A percentile compares a stretch with the other conserved stretches of the same genome.
Evolutionary conservation across 2,888 invertebrate genomes (phyloP).

Genomic region (Congeria kusceri): DNA sequence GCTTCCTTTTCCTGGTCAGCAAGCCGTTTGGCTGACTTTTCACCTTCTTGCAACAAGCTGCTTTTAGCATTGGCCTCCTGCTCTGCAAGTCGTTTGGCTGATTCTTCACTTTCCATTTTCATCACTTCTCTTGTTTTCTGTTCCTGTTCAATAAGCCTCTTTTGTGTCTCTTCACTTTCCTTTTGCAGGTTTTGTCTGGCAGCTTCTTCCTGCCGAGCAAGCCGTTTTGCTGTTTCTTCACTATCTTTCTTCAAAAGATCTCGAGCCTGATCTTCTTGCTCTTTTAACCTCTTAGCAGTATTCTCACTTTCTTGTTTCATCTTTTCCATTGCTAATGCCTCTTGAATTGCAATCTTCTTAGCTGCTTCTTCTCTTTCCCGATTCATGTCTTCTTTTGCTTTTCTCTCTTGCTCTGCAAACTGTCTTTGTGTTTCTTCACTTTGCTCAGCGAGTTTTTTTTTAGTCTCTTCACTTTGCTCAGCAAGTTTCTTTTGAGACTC

Average conservation of each 20-base stretch:
- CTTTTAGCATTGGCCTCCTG: conserved; percentile 50
- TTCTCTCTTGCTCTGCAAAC: conserved; percentile 49
- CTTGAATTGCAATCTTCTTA: conserved; percentile 55
- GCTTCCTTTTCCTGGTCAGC: conserved; percentile 55
- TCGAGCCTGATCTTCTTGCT: conserved; percentile 51
- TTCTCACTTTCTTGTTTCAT: conserved; percentile 60
- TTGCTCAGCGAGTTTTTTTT: conserved; percentile 29
- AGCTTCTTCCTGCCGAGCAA: conserved; percentile 55
- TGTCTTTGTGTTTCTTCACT: conserved; percentile 43
- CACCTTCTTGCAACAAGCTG: conserved; percentile 49
- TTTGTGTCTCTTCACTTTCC: conserved; percentile 51
- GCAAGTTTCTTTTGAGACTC: conserved; percentile 38
- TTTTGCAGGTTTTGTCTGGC: conserved; percentile 58
- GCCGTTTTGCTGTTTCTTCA: conserved; percentile 45
- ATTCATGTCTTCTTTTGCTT: conserved; percentile 48
- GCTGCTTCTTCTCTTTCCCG: conserved; percentile 52
- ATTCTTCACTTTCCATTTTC: conserved; percentile 41
- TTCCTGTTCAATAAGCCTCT: conserved; percentile 40
- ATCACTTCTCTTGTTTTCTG: conserved; percentile 42
- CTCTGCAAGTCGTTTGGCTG: conserved; percentile 49
- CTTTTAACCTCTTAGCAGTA: conserved; percentile 50
- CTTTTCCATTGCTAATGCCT: conserved; percentile 46
- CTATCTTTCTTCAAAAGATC: conserved; percentile 52
- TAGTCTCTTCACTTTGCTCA: conserved; percentile 30
- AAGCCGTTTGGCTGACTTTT: conserved; percentile 48